Evolutionary conservation across 2,797 vertebrate genomes (phyloP), one percentile per base, ranked within the genome.

Genomic region (Aulostomus chinensis): DNA sequence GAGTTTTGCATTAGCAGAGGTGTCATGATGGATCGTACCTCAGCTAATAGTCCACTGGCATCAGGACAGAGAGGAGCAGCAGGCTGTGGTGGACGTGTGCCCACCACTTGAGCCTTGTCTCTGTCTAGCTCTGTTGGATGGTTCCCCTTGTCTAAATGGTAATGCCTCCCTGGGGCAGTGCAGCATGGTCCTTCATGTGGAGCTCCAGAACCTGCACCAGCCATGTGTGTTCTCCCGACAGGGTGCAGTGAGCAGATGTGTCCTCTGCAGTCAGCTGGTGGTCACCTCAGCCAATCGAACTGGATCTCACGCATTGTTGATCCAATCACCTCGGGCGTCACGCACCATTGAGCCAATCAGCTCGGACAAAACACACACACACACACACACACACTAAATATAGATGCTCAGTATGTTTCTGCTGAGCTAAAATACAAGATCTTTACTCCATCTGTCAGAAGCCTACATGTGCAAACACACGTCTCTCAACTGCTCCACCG

Each of bases 121-220:
- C 65, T 11, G 47, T 68, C 65, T 34, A 57, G 59, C 59, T 8
- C 70, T 56, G 69, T 29, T 76, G 80, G 75, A 82, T 58, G 3
- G 2, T 6, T 71, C 80, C 55, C 37, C 68, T 64, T 80, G 75
- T 86, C 78, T 86, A 86, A 86, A 88, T 86, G 83, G 69, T 84
- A 86, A 84, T 86, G 68, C 61, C 68, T 75, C 78, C 81, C 81
- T 39, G 31, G 73, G 76, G 81, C 80, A 59, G 38, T 54, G 1
- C 76, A 69, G 80, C 78, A 68, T 73, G 72, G 59, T 18, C 3
- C 65, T 65, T 61, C 82, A 80, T 75, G 73, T 74, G 73, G 80
- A 66, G 76, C 67, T 54, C 10, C 68, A 59, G 20, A 63, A 46
- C 58, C 50, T 40, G 58, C 64, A 28, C 47, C 42, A 37, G 25